phyloP scores from a whole-genome alignment of 1,140 invertebrate genomes.

The Steinernema khuongi region DNA sequence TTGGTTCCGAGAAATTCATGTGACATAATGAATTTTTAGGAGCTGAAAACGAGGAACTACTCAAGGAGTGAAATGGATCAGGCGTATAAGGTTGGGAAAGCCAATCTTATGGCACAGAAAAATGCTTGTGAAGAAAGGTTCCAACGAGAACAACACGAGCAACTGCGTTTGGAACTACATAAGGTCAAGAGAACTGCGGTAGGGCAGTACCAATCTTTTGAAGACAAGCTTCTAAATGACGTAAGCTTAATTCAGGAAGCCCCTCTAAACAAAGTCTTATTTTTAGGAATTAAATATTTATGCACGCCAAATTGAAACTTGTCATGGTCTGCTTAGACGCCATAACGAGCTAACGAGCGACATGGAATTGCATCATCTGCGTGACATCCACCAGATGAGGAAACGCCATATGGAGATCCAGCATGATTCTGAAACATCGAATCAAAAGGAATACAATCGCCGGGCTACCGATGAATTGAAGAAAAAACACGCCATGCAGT shows the following conservation, averaged over 20 bases:
- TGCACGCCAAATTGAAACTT: conserved; percentile 85
- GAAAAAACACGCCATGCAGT: conserved; percentile 92
- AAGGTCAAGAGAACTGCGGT: neutral
- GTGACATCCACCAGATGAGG: conserved; percentile 80
- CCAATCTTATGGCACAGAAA: conserved; percentile 2
- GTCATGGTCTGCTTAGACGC: conserved; percentile 84
- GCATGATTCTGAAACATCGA: conserved; percentile 86
- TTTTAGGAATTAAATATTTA: conserved; percentile 82
- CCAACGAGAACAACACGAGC: conserved; percentile 78
- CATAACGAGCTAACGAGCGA: conserved; percentile 96
- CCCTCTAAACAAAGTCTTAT: conserved; percentile 60
- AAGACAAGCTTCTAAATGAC: conserved; percentile 28
- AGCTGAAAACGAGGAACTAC: conserved; percentile 56
- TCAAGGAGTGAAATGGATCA: neutral
- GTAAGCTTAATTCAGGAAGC: neutral
- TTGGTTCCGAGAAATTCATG: too few species aligned
- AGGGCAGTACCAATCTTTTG: conserved; percentile 16
- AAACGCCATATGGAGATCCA: conserved; percentile 72
- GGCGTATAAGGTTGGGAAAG: conserved; percentile 5
- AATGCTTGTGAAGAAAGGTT: conserved; percentile 59
- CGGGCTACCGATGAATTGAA: conserved; percentile 78
- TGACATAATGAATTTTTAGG: conserved; percentile 24
- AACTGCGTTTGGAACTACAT: conserved; percentile 62
- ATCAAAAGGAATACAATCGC: conserved; percentile 92
- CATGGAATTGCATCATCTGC: conserved; percentile 70